Evolutionary conservation across 2,797 vertebrate species (phyloP).

Genomic region (Phataginus tetradactyla): DNA sequence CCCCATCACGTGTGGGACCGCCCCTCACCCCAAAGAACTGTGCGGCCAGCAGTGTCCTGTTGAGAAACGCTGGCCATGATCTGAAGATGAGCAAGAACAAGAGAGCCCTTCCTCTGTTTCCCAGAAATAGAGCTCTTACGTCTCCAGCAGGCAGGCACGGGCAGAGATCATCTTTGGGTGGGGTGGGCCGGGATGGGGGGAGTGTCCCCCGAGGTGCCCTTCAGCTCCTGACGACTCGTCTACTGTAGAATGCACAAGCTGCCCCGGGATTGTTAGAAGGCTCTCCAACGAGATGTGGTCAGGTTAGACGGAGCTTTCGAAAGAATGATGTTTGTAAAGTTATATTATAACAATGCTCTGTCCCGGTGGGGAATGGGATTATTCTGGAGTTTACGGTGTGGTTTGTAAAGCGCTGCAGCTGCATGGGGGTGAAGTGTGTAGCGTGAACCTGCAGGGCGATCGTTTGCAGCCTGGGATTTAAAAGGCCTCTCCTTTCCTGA

Average conservation of each 20-base stretch:
- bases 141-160: not conserved
- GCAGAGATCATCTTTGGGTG: not conserved
- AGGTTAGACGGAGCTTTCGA: constrained; percentile 25
- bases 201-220: not conserved
- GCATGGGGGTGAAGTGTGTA: fast-evolving
- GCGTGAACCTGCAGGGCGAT: not conserved
- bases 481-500: not conserved
- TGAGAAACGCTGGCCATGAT: too few species aligned
- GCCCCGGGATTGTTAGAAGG: not conserved
- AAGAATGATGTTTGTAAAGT: constrained; percentile 20
- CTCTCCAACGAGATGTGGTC: constrained; percentile 38
- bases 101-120: not conserved
- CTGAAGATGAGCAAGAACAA: not conserved
- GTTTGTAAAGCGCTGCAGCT: not conserved
- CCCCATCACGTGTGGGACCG: fast-evolving
- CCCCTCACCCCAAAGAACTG: fast-evolving
- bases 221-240: not conserved
- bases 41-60: fast-evolving
- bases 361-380: not conserved
- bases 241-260: not conserved
- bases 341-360: not conserved
- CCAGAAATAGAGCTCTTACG: not conserved
- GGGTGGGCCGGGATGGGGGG: fast-evolving
- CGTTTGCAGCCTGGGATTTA: not conserved
- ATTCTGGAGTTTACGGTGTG: not conserved